phyloP scores from a whole-genome alignment of 2,113 vertebrate genomes.

The Elephantulus edwardii region DNA sequence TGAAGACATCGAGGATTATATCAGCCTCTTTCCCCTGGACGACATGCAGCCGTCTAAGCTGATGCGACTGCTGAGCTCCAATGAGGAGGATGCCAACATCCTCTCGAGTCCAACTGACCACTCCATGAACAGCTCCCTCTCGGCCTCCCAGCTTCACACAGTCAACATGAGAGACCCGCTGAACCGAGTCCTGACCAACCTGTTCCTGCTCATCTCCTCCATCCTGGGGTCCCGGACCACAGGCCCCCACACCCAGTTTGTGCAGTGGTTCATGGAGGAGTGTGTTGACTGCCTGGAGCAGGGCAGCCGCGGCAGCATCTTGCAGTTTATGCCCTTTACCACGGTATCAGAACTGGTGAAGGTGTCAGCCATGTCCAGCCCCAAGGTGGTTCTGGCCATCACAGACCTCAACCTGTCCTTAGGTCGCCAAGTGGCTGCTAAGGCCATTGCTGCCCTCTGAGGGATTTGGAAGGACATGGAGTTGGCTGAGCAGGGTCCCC shows the following conservation, averaged over 20 bases:
- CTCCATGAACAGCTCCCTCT: constrained; percentile 96
- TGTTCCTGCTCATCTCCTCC: constrained; percentile 96
- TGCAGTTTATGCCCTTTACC: constrained; percentile 99
- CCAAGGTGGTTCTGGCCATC: constrained; percentile 94
- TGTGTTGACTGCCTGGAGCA: constrained; percentile 97
- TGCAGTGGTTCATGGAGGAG: constrained; percentile 98
- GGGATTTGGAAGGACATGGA: neutral
- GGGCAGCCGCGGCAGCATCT: constrained; percentile 93
- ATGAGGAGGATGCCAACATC: constrained; percentile 93
- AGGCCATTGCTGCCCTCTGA: constrained; percentile 94
- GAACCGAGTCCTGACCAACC: constrained; percentile 96
- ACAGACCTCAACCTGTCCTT: constrained; percentile 95
- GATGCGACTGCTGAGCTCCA: constrained; percentile 97
- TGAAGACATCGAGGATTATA: constrained; percentile 94
- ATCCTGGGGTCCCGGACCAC: constrained; percentile 94
- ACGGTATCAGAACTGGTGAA: constrained; percentile 98
- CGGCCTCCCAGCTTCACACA: constrained; percentile 96
- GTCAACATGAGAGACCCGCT: constrained; percentile 98
- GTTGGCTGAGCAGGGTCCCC: neutral
- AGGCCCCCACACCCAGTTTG: constrained; percentile 97
- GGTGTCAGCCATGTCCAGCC: constrained; percentile 94
- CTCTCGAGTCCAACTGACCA: constrained; percentile 96
- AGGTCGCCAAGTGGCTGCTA: constrained; percentile 95
- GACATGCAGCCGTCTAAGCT: constrained; percentile 98
- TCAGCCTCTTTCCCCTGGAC: constrained; percentile 95